Conservation (phyloP, 2,113 vertebrate genomes). For the Platycercus adscitus region DNA sequence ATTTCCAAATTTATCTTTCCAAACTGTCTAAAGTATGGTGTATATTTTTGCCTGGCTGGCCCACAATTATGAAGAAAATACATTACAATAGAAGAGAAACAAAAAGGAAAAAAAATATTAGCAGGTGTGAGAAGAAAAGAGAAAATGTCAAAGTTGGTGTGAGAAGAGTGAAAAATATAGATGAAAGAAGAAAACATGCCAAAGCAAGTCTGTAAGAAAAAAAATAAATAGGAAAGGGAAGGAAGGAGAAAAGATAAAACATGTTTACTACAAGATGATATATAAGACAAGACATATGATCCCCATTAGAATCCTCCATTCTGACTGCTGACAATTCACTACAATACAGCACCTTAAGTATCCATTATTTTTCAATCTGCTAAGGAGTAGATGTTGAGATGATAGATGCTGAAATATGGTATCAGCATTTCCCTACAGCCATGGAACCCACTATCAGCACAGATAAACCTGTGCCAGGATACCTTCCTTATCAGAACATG, state of each 20-base stretch:
- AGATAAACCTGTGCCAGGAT: slow-evolving; percentile 59
- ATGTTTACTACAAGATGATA: neutral
- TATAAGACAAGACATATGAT: neutral
- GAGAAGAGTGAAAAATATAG: neutral
- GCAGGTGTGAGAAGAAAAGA: neutral
- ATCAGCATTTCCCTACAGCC: slow-evolving; percentile 60
- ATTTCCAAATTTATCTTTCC: neutral
- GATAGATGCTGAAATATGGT: slow-evolving; percentile 14
- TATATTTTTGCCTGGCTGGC: neutral
- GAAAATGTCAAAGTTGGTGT: neutral
- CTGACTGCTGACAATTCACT: neutral
- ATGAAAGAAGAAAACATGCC: neutral
- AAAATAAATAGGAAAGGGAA: neutral
- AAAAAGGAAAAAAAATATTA: neutral
- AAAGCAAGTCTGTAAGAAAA: neutral
- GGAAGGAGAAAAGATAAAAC: neutral
- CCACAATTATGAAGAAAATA: neutral
- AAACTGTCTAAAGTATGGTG: neutral
- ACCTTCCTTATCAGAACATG: slow-evolving; percentile 58
- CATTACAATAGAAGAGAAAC: neutral
- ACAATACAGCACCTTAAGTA: neutral
- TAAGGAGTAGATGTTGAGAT: slow-evolving; percentile 47
- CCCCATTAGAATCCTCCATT: neutral
- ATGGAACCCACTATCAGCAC: slow-evolving; percentile 21
- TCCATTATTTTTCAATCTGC: slow-evolving; percentile 23